These are phyloP conservation scores for Palythoa grandiflora DNA, from an alignment of 92 coral and sea anemone species.

Conservation along the genomic window DNA sequence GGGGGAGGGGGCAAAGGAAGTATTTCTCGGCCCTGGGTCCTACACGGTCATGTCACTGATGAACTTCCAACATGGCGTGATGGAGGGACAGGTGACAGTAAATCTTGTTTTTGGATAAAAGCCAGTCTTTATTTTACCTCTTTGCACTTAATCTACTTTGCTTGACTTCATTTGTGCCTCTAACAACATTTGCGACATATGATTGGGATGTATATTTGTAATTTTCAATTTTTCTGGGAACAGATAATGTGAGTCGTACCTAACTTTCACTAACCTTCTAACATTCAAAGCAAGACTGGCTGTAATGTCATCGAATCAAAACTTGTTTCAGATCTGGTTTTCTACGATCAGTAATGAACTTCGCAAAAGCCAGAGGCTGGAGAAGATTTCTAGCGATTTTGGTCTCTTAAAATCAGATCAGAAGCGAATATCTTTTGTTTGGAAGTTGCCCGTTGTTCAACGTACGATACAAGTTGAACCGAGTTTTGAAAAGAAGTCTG, in stretches of 20 bases:
- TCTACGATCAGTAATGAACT: constrained; percentile 67
- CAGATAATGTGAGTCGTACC: not conserved
- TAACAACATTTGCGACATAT: not conserved
- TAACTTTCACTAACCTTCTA: not conserved
- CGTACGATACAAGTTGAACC: constrained; percentile 69
- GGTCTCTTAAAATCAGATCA: constrained; percentile 73
- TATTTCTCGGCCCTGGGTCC: not conserved
- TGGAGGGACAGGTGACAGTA: not conserved
- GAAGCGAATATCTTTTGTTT: constrained; percentile 75
- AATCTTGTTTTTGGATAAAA: not conserved
- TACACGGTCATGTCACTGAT: not conserved
- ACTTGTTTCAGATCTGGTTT: constrained; percentile 70
- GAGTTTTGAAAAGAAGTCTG: constrained; percentile 67
- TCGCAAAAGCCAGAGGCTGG: constrained; percentile 60
- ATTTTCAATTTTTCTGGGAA: not conserved
- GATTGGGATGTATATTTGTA: no score
- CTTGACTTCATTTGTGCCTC: not conserved
- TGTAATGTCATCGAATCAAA: constrained; percentile 2
- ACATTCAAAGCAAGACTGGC: not conserved
- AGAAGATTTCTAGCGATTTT: constrained; percentile 78
- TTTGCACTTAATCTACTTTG: not conserved
- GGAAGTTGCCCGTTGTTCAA: constrained; percentile 70
- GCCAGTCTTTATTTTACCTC: not conserved
- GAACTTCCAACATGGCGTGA: not conserved
- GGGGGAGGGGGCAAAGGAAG: no score